Evolutionary conservation across 92 coral and sea anemone species (phyloP).

Genomic region (Porites evermanni): DNA sequence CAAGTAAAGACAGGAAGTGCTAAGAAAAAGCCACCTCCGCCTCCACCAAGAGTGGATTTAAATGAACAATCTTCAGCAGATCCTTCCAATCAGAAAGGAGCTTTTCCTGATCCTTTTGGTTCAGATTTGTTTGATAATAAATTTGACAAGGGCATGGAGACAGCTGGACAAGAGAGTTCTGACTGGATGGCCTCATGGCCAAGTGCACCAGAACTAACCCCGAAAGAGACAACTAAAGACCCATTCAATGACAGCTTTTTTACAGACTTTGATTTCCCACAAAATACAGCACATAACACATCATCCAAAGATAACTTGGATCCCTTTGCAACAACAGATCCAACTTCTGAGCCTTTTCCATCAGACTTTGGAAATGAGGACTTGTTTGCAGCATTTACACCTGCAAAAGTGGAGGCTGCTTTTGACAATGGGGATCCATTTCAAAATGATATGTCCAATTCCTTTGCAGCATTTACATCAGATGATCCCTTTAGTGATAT

Average conservation of each 20-base stretch:
- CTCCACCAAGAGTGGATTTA: conserved; percentile 93
- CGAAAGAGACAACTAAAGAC: conserved; percentile 29
- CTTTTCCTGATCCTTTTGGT: conserved; percentile 57
- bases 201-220: not conserved
- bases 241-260: conserved; percentile 82
- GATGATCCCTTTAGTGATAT: conserved; percentile 90
- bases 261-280: conserved; percentile 73
- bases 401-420: conserved; percentile 26
- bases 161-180: not conserved
- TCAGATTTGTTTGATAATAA: conserved; percentile 15
- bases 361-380: conserved; percentile 53
- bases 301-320: conserved; percentile 28
- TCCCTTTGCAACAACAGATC: conserved; percentile 42
- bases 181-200: conserved; percentile 57
- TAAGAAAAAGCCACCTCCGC: conserved; percentile 86
- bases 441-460: conserved; percentile 62
- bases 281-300: conserved; percentile 7
- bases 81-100: conserved; percentile 24
- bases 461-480: conserved; percentile 64
- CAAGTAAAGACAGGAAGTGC: conserved; percentile 37
- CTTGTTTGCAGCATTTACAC: conserved; percentile 60
- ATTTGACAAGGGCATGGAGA: conserved; percentile 8
- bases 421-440: conserved; percentile 48
- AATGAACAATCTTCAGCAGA: conserved; percentile 39
- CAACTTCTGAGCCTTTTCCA: conserved; percentile 31